phyloP scores from a whole-genome alignment of 2,797 vertebrate genomes.

The Lagorchestes hirsutus region DNA sequence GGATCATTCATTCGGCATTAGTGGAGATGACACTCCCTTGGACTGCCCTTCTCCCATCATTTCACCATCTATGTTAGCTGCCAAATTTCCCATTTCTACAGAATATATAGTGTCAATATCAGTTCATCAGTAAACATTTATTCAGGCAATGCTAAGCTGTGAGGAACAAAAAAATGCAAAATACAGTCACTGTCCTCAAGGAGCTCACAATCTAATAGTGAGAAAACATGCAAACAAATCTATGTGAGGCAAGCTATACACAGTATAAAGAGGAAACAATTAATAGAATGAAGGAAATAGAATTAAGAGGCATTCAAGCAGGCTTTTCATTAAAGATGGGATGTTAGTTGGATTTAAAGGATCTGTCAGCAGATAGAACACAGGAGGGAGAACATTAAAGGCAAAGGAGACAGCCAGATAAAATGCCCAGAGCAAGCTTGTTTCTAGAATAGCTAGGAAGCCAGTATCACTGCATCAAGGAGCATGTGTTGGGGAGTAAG shows the following conservation, averaged over 20 bases:
- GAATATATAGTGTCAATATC: background rate
- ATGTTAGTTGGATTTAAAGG: background rate
- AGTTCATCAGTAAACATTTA: background rate
- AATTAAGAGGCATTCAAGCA: background rate
- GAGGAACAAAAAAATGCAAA: background rate
- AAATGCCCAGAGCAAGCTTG: background rate
- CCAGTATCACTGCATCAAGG: background rate
- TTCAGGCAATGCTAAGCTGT: background rate
- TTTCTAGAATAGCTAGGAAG: background rate
- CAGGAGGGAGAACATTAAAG: background rate
- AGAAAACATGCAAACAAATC: background rate
- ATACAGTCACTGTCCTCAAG: accelerated
- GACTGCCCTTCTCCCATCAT: background rate
- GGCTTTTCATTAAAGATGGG: background rate
- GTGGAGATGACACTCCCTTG: background rate
- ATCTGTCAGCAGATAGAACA: background rate
- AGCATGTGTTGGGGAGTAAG: background rate
- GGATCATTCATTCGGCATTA: background rate
- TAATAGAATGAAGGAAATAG: background rate
- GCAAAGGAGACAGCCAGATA: background rate
- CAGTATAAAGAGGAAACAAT: background rate
- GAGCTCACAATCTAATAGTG: background rate
- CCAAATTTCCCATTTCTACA: background rate
- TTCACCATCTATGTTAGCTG: background rate
- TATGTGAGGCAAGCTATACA: accelerated